Base-by-base conservation (phyloP, 2,888 invertebrate genomes). In the Allolobophora icterica region DNA sequence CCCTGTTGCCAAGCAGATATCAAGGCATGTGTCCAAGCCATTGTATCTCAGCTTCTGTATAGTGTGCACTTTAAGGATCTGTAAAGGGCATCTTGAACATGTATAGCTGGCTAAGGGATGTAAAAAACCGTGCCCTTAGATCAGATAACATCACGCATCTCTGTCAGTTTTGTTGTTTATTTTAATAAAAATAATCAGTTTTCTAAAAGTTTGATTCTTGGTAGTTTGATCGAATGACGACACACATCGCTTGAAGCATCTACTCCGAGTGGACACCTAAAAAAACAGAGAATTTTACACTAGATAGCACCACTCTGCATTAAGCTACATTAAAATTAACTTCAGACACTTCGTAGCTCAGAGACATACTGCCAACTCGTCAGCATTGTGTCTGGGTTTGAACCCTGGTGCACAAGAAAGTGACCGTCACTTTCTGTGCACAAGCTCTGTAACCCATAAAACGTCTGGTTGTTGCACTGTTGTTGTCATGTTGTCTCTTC, bases 261-360 rank as follows among this genome's bases (percentile, higher is more conserved):
- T 93, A 94, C 96, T 19, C 97, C 97, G 92, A 97, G 95, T 17
- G 96, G 96, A 94, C 96, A 96, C 92, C 96, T 95, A 93, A 89
- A 94, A 94, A 91, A 42, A 90, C 92, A 89, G 91, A 87, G 19
- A 40, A n/a, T 45, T 33, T 83, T 24, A 89, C 45, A 89, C 45
- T n/a, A 89, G 17, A 35, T 58, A 24, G 24, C 58, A 24, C 71
- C 30, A 24, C 6, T 33, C 21, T 71, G 34, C 17, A 35, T 52
- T 52, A 24, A 52, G 52, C 52, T 52, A 52, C 52, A 52, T 71
- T 71, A 30, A 71, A 71, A 71, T 71, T n/a, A n/a, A 71, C 71
- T 71, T 71, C 52, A 21, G 52, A 52, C 52, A 15, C 30, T 71
- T 58, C 0, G 45, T 45, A 15, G 45, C 17, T 17, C 17, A 45